These are phyloP conservation scores for Paedocypris sp. DNA, from an alignment of 2,113 vertebrate genomes.

Conservation along the genomic window DNA sequence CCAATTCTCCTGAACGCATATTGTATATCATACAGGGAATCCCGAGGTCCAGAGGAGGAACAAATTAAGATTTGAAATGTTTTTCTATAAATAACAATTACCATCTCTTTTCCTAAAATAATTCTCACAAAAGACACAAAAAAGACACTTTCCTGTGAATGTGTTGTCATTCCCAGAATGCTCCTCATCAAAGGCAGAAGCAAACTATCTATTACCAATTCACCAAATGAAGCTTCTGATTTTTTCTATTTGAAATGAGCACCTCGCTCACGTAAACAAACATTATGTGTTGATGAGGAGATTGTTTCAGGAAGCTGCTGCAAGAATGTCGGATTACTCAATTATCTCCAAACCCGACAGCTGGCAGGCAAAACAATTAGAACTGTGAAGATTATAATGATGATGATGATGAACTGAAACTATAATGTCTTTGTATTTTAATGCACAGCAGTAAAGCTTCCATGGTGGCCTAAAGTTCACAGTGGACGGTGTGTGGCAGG, in stretches of 20 bases:
- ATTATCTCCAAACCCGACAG: conserved; percentile 60
- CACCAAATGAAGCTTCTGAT: conserved; percentile 5
- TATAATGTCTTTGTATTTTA: conserved; percentile 57
- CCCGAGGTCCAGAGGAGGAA: too few relatives aligned
- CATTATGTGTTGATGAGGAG: conserved; percentile 38
- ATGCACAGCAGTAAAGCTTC: conserved; percentile 38
- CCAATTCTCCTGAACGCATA: too few relatives aligned
- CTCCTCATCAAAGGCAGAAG: conserved; percentile 6
- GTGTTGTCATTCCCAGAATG: background rate
- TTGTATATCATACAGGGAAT: too few relatives aligned
- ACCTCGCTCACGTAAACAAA: conserved; percentile 36
- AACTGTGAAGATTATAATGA: conserved; percentile 61
- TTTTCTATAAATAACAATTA: too few relatives aligned
- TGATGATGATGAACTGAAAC: conserved; percentile 60
- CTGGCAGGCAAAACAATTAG: conserved; percentile 65
- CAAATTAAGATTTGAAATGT: too few relatives aligned
- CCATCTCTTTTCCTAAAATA: too few relatives aligned
- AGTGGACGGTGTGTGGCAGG: too few relatives aligned
- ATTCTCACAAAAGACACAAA: too few relatives aligned
- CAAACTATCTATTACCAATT: conserved; percentile 1
- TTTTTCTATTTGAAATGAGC: conserved; percentile 27
- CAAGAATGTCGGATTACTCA: conserved; percentile 64
- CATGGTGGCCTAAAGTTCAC: background rate
- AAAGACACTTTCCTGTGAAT: background rate
- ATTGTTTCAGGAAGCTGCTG: conserved; percentile 46